Percentiles rank a stretch among this genome's conserved stretches.
Evolutionary conservation across 2,113 vertebrate genomes (phyloP).

Genomic region (Formicarius rufipectus): DNA sequence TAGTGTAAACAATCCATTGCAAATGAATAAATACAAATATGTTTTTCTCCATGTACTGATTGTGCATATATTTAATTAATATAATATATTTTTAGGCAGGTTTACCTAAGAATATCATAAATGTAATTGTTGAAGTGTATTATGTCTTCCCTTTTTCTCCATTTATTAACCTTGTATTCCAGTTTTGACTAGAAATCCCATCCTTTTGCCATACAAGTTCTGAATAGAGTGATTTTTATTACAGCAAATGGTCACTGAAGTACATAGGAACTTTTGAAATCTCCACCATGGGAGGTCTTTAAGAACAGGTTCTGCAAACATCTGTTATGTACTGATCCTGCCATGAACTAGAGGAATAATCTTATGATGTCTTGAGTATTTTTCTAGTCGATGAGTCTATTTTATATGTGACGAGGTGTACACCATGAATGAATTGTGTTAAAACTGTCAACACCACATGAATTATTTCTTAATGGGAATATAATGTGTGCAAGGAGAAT

Average conservation of each 20-base stretch:
- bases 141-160: background rate
- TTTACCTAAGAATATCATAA: background rate
- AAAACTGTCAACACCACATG: background rate
- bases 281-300: background rate
- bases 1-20: background rate
- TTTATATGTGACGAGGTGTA: background rate
- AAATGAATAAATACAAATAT: background rate
- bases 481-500: background rate
- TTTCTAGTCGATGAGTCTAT: background rate
- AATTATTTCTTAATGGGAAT: background rate
- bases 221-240: background rate
- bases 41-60: accelerated
- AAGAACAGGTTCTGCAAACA: background rate
- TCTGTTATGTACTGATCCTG: background rate
- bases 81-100: background rate
- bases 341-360: background rate
- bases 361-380: background rate
- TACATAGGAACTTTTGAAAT: background rate
- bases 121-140: background rate
- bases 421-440: background rate
- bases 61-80: background rate
- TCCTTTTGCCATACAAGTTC: background rate
- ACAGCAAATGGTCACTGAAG: background rate
- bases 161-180: background rate
- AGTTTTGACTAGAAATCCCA: background rate